A percentile compares a stretch with the other conserved stretches of the same genome.
phyloP scores from a whole-genome alignment of 2,888 invertebrate species.

The Tineola bisselliella region DNA sequence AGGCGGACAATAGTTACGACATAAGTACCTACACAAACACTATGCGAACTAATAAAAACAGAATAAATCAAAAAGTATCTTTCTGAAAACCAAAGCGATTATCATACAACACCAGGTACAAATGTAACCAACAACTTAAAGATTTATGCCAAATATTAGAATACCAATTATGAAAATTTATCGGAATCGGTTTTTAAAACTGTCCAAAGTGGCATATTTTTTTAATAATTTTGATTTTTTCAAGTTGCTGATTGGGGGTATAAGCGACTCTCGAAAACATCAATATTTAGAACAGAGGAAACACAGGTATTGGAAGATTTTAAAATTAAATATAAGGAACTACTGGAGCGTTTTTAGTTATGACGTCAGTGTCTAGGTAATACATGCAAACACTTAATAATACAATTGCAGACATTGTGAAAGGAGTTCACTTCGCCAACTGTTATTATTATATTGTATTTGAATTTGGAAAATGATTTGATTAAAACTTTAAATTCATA shows the following conservation, averaged over 20 bases:
- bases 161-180: not conserved
- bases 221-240: not conserved
- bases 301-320: not conserved
- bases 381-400: not conserved
- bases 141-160: not conserved
- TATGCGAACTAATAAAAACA: not conserved
- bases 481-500: not conserved
- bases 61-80: not conserved
- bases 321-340: too few species aligned
- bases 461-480: not conserved
- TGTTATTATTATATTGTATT: not conserved
- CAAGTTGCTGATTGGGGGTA: not conserved
- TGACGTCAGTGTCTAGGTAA: not conserved
- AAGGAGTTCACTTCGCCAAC: not conserved
- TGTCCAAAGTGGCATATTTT: not conserved
- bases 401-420: not conserved
- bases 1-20: not conserved
- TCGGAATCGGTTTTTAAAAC: not conserved
- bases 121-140: constrained; percentile 2
- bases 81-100: not conserved
- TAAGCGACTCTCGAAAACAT: not conserved
- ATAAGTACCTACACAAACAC: not conserved
- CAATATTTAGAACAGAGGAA: not conserved
- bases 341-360: not conserved
- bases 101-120: not conserved